These are phyloP conservation scores for Luperina testacea DNA, from an alignment of 2,888 invertebrate species.

Conservation along the genomic window DNA sequence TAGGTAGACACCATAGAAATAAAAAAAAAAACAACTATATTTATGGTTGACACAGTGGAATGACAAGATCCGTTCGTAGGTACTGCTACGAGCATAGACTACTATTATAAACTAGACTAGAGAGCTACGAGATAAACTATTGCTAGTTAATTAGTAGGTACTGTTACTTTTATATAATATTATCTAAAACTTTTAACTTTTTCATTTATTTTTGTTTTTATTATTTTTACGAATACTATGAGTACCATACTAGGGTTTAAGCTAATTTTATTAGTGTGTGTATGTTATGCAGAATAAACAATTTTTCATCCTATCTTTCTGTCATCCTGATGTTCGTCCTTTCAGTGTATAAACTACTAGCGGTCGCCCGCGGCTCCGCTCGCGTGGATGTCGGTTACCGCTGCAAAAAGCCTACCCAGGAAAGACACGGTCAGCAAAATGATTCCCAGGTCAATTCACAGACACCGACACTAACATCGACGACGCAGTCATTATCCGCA, in stretches of 20 bases:
- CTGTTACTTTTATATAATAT: background rate
- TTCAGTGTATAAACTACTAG: background rate
- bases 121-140: background rate
- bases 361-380: too few relatives aligned
- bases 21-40: too few relatives aligned
- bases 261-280: background rate
- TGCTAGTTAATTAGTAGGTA: background rate
- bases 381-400: too few relatives aligned
- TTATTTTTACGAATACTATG: background rate
- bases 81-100: too few relatives aligned
- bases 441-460: too few relatives aligned
- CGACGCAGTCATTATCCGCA: too few relatives aligned
- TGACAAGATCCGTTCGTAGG: background rate
- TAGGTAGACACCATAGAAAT: too few relatives aligned
- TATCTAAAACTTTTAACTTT: background rate
- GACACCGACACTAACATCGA: too few relatives aligned
- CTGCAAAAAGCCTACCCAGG: too few relatives aligned
- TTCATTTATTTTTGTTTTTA: background rate
- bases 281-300: background rate
- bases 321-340: background rate
- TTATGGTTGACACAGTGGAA: background rate
- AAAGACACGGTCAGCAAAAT: too few relatives aligned
- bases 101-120: too few relatives aligned
- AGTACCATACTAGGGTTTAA: background rate
- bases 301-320: background rate